Conservation (phyloP, 2,888 invertebrate genomes). For the Scaptomyza caliginosa region DNA sequence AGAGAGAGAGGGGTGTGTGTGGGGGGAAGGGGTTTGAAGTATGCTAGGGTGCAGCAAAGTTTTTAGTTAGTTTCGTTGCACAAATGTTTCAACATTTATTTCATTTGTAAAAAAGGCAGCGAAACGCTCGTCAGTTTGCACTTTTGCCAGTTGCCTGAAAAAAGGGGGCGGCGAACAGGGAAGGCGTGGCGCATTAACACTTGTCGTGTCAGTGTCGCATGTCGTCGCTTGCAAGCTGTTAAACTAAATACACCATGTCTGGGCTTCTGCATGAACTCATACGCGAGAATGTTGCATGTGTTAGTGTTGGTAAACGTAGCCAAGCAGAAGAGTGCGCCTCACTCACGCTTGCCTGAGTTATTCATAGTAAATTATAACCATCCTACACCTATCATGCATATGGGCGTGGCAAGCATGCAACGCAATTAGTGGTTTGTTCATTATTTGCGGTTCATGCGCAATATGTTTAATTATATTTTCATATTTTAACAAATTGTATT, state of each 20-base stretch:
- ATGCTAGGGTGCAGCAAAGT: conserved; percentile 49
- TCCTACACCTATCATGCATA: conserved; percentile 3
- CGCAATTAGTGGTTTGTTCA: conserved; percentile 65
- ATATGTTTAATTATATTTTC: conserved; percentile 20
- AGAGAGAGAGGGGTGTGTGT: neutral
- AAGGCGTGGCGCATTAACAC: conserved; percentile 72
- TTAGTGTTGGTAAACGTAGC: conserved; percentile 42
- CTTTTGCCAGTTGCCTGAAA: conserved; percentile 4
- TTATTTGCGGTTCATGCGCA: conserved; percentile 3
- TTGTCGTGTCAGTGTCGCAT: conserved; percentile 79
- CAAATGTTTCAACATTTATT: conserved; percentile 75
- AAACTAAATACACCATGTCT: conserved; percentile 77
- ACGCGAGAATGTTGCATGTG: conserved; percentile 47
- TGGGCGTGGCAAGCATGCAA: conserved; percentile 18
- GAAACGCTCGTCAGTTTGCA: conserved; percentile 54
- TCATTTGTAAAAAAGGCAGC: conserved; percentile 62
- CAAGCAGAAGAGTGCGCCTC: conserved; percentile 46
- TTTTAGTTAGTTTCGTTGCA: conserved; percentile 72
- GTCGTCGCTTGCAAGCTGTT: conserved; percentile 72
- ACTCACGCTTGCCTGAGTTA: conserved; percentile 52
- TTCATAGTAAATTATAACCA: conserved; percentile 34
- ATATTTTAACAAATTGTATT: conserved; percentile 5
- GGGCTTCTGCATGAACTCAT: conserved; percentile 67
- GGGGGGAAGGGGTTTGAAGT: conserved; percentile 24
- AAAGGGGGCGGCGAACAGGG: conserved; percentile 11